Base-by-base conservation (phyloP, 2,797 vertebrate genomes). In the Gymnothorax javanicus region DNA sequence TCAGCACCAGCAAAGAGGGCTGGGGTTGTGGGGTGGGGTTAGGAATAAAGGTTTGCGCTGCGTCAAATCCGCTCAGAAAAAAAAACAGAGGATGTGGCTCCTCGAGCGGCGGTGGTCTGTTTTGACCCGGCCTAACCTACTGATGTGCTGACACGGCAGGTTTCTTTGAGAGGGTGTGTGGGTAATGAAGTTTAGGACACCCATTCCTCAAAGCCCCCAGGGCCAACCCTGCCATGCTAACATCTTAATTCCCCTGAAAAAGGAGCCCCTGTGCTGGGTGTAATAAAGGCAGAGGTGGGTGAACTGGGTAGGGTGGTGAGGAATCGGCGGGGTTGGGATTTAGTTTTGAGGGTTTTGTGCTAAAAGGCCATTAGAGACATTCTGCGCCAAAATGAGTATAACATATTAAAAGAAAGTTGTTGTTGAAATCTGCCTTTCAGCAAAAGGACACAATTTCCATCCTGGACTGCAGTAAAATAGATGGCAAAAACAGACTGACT, bases 101-200 rank as follows among this genome's bases (percentile, higher is more conserved):
- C 54, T 79, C 13, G 11, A 52, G 17, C 52, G 23, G 27, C 27
- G 20, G 17, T 7, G 17, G 50, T 5, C 8, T 52, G 43, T 52
- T 3, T 7, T n/a, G 50, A n/a, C 75, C 50, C 13, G 0, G 50
- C 17, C 17, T 6, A n/a, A 54, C 75, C 75, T 54, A 12, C 17
- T 15, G 75, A 79, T 54, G n/a, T 23, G 50, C 43, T 79, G 50
- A 52, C 75, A 79, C 91, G 87, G 90, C 17, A 90, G 91, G 89
- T 89, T 88, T 90, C 87, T 90, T 93, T 93, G 91, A 89, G 77
- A 83, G 91, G 92, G 93, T 91, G 90, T 83, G 3, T 84, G 84
- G 87, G 92, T 43, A 94, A 92, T 94, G 93, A 94, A 94, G 93
- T 89, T 89, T 87, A 2, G 89, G 91, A 90, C 90, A 89, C 89